Evolutionary conservation across 2,797 vertebrate genomes (phyloP).

Genomic region (Gorsachius magnificus): DNA sequence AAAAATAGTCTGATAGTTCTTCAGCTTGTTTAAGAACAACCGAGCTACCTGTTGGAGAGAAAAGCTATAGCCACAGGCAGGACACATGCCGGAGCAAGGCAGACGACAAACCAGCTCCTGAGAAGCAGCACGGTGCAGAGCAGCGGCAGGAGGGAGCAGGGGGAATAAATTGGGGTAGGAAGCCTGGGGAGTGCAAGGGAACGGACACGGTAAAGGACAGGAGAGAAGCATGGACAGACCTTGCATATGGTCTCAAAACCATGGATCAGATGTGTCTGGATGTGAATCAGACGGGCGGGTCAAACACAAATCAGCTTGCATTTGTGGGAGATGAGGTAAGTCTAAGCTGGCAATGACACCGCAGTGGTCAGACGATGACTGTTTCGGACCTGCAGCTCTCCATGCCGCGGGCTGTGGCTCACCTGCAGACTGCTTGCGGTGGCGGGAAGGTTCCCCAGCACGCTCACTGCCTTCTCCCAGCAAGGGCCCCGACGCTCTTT

Average conservation of each 20-base stretch:
- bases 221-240: background rate
- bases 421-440: background rate
- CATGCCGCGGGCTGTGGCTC: background rate
- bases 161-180: background rate
- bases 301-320: background rate
- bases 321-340: background rate
- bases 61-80: background rate
- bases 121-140: background rate
- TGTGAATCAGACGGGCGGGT: background rate
- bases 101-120: background rate
- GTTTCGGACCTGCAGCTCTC: background rate
- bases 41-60: background rate
- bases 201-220: background rate
- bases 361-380: rapidly evolving
- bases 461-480: background rate
- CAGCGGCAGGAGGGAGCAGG: background rate
- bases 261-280: background rate
- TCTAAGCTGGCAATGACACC: background rate
- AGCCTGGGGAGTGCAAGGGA: background rate
- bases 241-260: background rate
- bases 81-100: background rate
- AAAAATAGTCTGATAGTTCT: background rate
- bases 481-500: rapidly evolving
- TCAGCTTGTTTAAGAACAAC: background rate
- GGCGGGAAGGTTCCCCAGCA: background rate